phyloP scores from a whole-genome alignment of 1,140 invertebrate genomes.

The Musca domestica region DNA sequence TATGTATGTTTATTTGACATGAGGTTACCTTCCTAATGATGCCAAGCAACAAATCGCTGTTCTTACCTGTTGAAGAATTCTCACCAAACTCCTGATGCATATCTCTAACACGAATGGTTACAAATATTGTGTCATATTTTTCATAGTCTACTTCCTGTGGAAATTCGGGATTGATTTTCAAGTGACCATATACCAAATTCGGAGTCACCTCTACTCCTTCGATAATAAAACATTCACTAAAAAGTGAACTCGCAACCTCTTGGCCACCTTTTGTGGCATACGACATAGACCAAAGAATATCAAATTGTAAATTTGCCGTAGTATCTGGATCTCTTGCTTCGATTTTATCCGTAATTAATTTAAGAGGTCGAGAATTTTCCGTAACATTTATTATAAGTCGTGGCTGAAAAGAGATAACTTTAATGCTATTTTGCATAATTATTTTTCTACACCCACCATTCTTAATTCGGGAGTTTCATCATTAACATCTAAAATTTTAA shows the following conservation, averaged over 20 bases:
- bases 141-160: conserved; percentile 57
- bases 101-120: conserved; percentile 55
- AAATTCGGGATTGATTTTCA: conserved; percentile 23
- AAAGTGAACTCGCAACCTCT: conserved; percentile 35
- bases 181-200: conserved; percentile 7
- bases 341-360: conserved; percentile 46
- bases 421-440: neutral
- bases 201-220: neutral
- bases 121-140: conserved; percentile 58
- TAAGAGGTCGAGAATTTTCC: conserved; percentile 57
- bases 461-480: conserved; percentile 58
- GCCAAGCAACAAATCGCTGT: too few species aligned
- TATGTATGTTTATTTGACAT: too few species aligned
- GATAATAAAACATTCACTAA: conserved; percentile 3
- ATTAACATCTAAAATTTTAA: conserved; percentile 60
- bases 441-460: conserved; percentile 42
- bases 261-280: conserved; percentile 59
- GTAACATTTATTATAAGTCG: conserved; percentile 53
- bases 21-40: too few species aligned
- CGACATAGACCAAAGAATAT: conserved; percentile 58
- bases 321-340: conserved; percentile 60
- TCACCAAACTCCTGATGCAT: conserved; percentile 50
- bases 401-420: conserved; percentile 39
- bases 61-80: conserved; percentile 53
- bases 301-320: conserved; percentile 56